phyloP scores from a whole-genome alignment of 2,113 vertebrate genomes.

The Clarias batrachus region DNA sequence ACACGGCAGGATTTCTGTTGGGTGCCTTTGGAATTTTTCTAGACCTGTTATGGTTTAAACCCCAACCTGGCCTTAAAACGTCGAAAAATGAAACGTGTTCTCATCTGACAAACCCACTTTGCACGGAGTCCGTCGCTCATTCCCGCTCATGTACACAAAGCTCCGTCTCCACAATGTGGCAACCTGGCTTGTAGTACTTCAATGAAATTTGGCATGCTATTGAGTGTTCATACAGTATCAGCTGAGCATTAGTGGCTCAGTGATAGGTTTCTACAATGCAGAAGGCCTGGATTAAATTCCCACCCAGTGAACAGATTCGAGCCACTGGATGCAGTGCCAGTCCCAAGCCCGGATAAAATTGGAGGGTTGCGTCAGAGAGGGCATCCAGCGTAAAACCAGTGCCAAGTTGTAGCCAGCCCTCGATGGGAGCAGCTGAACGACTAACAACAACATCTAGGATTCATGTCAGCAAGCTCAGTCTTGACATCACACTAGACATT shows the following conservation, averaged over 20 bases:
- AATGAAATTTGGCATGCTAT: neutral
- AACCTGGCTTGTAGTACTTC: neutral
- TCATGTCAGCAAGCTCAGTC: neutral
- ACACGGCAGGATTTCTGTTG: neutral
- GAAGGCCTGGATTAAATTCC: too few species aligned
- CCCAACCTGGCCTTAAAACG: neutral
- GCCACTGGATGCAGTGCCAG: too few species aligned
- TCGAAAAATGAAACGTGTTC: too few species aligned
- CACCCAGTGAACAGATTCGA: too few species aligned
- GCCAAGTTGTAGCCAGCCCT: too few species aligned
- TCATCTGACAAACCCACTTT: neutral
- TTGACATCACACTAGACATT: neutral
- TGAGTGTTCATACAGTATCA: neutral
- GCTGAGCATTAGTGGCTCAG: too few species aligned
- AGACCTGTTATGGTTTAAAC: neutral
- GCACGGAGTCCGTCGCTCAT: neutral
- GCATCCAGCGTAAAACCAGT: too few species aligned
- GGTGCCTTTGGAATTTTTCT: neutral
- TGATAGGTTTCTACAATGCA: too few species aligned
- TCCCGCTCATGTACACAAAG: neutral
- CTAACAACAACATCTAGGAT: too few species aligned
- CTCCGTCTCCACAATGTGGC: neutral
- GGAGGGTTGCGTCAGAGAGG: too few species aligned
- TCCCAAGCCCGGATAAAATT: too few species aligned
- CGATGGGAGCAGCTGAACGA: too few species aligned